These are phyloP conservation scores for Crypturellus undulatus DNA, from an alignment of 2,113 vertebrate species.

Conservation along the genomic window DNA sequence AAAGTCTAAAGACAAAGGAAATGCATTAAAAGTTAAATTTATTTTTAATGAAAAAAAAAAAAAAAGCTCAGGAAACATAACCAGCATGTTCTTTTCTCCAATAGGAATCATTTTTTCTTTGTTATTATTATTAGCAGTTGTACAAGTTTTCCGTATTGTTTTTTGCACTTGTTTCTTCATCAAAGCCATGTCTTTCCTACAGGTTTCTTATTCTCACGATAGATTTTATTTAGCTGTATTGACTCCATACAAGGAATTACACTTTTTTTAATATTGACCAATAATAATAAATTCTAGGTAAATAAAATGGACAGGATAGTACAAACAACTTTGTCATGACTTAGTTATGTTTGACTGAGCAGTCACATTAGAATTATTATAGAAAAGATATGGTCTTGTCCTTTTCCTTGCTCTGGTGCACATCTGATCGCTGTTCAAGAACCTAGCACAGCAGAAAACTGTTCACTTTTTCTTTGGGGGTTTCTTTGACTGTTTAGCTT, in stretches of 20 bases:
- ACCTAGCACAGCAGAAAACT: background rate
- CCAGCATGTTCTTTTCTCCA: background rate
- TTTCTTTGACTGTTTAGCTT: conserved; percentile 1
- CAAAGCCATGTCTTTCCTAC: background rate
- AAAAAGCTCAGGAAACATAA: background rate
- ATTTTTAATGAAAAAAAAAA: background rate
- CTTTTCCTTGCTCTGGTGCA: background rate
- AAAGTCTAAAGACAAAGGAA: background rate
- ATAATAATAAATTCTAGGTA: background rate
- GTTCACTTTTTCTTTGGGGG: background rate
- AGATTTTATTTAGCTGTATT: background rate
- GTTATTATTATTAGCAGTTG: background rate
- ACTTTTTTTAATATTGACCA: background rate
- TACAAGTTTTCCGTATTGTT: background rate
- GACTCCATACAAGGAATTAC: background rate
- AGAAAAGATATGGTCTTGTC: background rate
- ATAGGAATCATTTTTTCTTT: background rate
- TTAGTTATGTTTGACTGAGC: background rate
- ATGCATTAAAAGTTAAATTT: background rate
- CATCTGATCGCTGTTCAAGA: background rate
- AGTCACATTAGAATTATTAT: background rate
- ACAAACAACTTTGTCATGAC: background rate
- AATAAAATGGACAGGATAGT: background rate
- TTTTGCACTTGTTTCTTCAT: background rate
- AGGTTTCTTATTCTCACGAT: background rate